Evolutionary conservation across 2,113 vertebrate genomes (phyloP).

Genomic region (Callaeas wilsoni): DNA sequence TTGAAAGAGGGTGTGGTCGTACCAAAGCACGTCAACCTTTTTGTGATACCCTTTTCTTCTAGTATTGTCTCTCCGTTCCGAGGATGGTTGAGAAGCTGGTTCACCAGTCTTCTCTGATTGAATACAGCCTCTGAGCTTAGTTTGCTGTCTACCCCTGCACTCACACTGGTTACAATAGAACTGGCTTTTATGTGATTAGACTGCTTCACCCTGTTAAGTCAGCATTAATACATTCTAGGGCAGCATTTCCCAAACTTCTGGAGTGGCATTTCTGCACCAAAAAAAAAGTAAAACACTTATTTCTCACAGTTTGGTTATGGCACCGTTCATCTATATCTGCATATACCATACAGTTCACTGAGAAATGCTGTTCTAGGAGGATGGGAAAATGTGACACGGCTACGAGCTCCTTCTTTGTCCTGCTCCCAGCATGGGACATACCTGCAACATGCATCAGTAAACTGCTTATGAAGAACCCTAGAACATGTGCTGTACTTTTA

Average conservation of each 20-base stretch:
- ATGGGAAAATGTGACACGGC: constrained; percentile 40
- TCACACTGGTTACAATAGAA: neutral
- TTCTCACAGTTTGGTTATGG: neutral
- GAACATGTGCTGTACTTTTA: neutral
- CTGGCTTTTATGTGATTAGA: neutral
- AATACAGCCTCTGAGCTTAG: neutral
- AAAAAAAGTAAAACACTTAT: neutral
- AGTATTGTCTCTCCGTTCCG: neutral
- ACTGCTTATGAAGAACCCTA: neutral
- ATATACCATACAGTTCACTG: neutral
- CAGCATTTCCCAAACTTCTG: neutral
- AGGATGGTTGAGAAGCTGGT: neutral
- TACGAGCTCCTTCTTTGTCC: constrained; percentile 45
- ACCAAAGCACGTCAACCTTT: neutral
- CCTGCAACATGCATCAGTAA: constrained; percentile 5
- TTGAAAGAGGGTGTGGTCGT: constrained; percentile 20
- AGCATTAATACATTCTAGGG: neutral
- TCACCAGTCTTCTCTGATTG: neutral
- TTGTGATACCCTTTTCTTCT: neutral
- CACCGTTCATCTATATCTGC: neutral
- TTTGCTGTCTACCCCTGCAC: neutral
- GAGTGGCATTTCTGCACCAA: neutral
- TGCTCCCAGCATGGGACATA: neutral
- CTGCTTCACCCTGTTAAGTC: neutral
- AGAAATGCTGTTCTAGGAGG: neutral